Percentiles rank a stretch among this genome's conserved stretches.
Evolutionary conservation across 1,140 invertebrate species (phyloP).

Genomic region (Pseudomyrmex pallidus): DNA sequence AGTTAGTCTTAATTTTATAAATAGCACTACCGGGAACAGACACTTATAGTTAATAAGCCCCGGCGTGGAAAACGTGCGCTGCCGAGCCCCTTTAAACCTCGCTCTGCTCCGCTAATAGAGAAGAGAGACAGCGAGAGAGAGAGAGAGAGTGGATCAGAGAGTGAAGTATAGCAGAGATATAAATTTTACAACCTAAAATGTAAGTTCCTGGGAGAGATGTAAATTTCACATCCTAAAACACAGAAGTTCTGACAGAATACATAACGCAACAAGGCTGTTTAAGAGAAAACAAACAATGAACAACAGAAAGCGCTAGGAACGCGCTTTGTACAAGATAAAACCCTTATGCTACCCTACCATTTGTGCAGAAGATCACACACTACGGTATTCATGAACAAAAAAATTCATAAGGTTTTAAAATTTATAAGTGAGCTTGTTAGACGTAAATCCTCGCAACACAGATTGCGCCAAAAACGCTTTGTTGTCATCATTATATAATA

Average conservation of each 20-base stretch:
- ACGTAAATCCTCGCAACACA: neutral
- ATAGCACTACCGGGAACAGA: conserved; percentile 78
- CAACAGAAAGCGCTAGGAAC: neutral
- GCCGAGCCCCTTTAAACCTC: conserved; percentile 65
- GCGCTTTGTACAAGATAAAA: neutral
- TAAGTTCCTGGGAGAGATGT: conserved; percentile 18
- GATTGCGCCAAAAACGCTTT: neutral
- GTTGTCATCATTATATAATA: neutral
- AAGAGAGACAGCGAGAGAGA: no score
- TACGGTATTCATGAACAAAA: neutral
- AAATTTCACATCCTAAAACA: conserved; percentile 40
- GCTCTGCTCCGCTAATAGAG: conserved; percentile 38
- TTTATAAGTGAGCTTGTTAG: neutral
- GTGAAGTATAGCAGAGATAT: conserved; percentile 39
- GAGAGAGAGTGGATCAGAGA: neutral
- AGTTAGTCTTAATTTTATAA: conserved; percentile 79
- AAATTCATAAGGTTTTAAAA: neutral
- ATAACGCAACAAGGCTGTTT: no score
- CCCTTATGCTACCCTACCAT: neutral
- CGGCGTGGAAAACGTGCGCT: conserved; percentile 67
- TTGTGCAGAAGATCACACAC: neutral
- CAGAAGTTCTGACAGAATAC: conserved; percentile 2
- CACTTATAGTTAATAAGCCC: conserved; percentile 79
- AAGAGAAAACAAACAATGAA: neutral
- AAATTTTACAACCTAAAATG: conserved; percentile 37